phyloP scores from a whole-genome alignment of 2,797 vertebrate species.

The Pipistrellus pygmaeus region DNA sequence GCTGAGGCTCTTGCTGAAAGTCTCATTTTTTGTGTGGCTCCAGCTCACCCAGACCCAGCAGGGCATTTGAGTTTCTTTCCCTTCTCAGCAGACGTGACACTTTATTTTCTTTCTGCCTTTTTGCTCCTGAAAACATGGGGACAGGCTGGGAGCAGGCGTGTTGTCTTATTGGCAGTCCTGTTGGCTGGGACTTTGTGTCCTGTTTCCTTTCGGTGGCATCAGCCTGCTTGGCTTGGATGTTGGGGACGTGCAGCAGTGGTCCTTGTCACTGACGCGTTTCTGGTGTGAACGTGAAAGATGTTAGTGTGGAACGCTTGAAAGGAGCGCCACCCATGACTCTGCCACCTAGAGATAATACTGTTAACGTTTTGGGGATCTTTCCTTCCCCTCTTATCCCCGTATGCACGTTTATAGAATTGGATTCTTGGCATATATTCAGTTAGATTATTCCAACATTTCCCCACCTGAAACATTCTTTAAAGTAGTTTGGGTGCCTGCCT shows the following conservation, averaged over 20 bases:
- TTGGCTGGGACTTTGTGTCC: not conserved
- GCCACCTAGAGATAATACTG: not conserved
- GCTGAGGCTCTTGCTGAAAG: not conserved
- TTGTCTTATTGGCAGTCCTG: not conserved
- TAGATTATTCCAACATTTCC: not conserved
- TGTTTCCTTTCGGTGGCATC: not conserved
- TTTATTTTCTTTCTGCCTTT: constrained; percentile 16
- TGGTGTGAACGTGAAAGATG: not conserved
- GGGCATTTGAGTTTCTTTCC: not conserved
- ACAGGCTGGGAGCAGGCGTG: constrained; percentile 3
- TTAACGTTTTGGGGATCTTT: not conserved
- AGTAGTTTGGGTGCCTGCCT: not conserved
- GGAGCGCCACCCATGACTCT: not conserved
- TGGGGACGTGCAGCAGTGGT: not conserved
- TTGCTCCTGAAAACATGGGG: not conserved
- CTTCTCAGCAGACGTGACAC: not conserved
- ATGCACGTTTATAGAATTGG: not conserved
- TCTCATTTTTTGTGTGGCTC: not conserved
- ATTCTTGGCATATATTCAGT: not conserved
- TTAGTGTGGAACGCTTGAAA: not conserved
- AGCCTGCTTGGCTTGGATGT: not conserved
- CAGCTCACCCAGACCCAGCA: not conserved
- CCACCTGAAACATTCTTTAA: not conserved
- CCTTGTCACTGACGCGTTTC: not conserved
- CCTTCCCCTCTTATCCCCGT: not conserved